Evolutionary conservation across 2,888 invertebrate genomes (phyloP), one percentile per base, ranked within the genome.

Genomic region (Oligia strigilis): DNA sequence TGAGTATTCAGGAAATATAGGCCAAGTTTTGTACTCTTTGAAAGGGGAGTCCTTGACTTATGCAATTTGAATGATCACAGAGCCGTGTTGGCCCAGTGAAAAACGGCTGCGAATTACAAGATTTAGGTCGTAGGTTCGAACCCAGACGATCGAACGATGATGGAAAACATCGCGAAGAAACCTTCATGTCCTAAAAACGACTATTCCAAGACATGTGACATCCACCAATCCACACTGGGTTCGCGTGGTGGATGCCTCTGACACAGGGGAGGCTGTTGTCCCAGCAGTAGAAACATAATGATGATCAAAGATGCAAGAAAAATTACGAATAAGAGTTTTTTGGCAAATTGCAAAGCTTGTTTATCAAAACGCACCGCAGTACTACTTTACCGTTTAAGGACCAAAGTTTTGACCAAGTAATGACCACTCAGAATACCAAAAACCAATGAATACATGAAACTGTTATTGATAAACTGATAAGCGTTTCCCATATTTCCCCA

Each of bases 371-470:
- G 2, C 13, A 65, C 13, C 8, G 23, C 29, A 17, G 14, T 17
- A 17, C 6, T 29, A 49, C 2, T 46, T 66, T 14, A 43, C 43
- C 52, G 19, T 55, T 11, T 17, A 49, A 72, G n/a, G 62, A 72
- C 46, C 64, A 64, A 64, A n/a, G 14, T 36, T 64, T 14, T 55
- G 43, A 23, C 55, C 64, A 17, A 67, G 23, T 58, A 23, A 60
- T 8, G 4, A 60, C 49, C 82, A 80, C 60, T 80, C 52, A 17
- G 55, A 49, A 23, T 49, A 74, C 40, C 14, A 81, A 40, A 46
- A 55, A 14, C 8, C 23, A 36, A 46, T 40, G 55, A 49, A 23
- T 9, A 2, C 17, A 58, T 2, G 5, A 81, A 72, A 0, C 2
- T 60, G 2, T 29, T 70, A 46, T 46, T 72, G 1, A 55, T 14